Percentiles rank a stretch among this genome's conserved stretches.
These are phyloP conservation scores for Lutjanus erythropterus DNA, from an alignment of 2,113 vertebrate species.

Conservation along the genomic window DNA sequence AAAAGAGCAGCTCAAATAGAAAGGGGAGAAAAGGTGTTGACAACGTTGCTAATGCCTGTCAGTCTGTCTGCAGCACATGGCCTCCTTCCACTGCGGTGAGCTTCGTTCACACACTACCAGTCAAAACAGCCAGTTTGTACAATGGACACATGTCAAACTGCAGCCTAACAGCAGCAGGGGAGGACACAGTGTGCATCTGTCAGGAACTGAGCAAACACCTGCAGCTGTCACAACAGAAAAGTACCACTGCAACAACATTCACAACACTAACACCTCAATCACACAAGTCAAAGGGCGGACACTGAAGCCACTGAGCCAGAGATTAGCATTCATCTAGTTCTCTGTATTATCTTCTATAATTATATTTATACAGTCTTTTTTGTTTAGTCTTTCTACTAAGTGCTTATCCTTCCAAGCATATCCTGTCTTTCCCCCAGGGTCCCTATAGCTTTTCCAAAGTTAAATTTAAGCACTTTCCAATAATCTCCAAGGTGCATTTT, in stretches of 20 bases:
- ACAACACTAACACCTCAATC: conserved; percentile 42
- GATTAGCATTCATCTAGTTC: neutral
- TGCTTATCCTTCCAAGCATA: neutral
- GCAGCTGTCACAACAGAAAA: conserved; percentile 54
- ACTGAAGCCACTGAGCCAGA: neutral
- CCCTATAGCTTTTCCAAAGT: no score
- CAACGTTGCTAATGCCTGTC: conserved; percentile 51
- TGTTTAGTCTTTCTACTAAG: neutral
- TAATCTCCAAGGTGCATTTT: no score
- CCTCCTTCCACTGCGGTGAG: conserved; percentile 41
- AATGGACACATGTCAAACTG: conserved; percentile 72
- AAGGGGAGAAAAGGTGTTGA: conserved; percentile 29
- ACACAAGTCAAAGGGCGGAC: conserved; percentile 15
- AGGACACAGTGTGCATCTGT: conserved; percentile 56
- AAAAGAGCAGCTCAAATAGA: conserved; percentile 13
- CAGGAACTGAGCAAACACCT: conserved; percentile 62
- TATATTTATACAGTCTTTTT: neutral
- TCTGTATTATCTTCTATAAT: neutral
- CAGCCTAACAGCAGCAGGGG: conserved; percentile 55
- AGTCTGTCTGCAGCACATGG: conserved; percentile 49
- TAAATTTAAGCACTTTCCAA: no score
- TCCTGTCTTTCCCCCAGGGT: neutral
- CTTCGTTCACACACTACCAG: conserved; percentile 55
- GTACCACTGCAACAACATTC: conserved; percentile 15
- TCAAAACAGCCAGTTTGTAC: conserved; percentile 64